Conservation (phyloP, 2,888 invertebrate genomes). For the Pterostichus madidus region DNA sequence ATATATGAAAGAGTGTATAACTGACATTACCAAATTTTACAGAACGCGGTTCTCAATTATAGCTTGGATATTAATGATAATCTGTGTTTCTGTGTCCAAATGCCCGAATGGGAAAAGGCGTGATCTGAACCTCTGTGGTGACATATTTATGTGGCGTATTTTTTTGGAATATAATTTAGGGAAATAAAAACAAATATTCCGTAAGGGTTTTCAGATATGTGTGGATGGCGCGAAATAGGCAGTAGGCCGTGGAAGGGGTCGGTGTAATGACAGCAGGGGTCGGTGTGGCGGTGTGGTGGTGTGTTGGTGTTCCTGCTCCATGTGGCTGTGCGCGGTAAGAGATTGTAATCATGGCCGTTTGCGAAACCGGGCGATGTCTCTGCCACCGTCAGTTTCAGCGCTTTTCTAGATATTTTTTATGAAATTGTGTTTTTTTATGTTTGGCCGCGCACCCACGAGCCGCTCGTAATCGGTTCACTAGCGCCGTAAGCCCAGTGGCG, state of each 20-base stretch:
- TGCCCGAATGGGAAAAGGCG: too few relatives aligned
- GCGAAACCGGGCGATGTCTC: slow-evolving; percentile 40
- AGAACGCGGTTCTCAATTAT: too few relatives aligned
- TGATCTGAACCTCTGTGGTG: not conserved
- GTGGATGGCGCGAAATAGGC: slow-evolving; percentile 6
- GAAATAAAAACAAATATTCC: slow-evolving; percentile 46
- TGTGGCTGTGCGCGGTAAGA: slow-evolving; percentile 23
- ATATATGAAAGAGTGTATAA: too few relatives aligned
- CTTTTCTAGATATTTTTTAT: slow-evolving; percentile 56
- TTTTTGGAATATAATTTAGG: slow-evolving; percentile 19
- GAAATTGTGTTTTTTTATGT: slow-evolving; percentile 62
- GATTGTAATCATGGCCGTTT: slow-evolving; percentile 59
- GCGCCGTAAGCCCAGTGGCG: not conserved
- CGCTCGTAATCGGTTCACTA: slow-evolving; percentile 59
- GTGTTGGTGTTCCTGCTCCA: not conserved
- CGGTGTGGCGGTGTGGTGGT: too few relatives aligned
- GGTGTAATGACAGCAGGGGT: slow-evolving; percentile 35
- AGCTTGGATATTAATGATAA: too few relatives aligned
- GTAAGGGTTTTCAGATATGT: slow-evolving; percentile 45
- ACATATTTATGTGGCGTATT: not conserved
- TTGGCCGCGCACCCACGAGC: slow-evolving; percentile 47
- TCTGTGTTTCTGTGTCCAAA: too few relatives aligned
- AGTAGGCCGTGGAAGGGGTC: not conserved
- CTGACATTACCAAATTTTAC: too few relatives aligned
- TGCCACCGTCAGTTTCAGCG: slow-evolving; percentile 15